Evolutionary conservation across 2,113 vertebrate genomes (phyloP).

Genomic region (Phoxinus phoxinus): DNA sequence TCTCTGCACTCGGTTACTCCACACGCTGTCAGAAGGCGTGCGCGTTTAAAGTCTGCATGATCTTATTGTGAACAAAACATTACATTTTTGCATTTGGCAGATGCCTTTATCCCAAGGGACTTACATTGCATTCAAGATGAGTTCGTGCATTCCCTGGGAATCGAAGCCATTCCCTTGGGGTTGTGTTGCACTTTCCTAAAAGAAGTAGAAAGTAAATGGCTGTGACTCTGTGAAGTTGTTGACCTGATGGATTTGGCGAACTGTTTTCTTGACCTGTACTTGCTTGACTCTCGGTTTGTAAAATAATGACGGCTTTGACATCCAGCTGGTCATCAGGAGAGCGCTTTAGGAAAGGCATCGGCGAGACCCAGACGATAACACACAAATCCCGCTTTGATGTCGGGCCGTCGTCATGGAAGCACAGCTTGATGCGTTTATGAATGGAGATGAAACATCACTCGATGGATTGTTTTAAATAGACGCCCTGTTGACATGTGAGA

Average conservation of each 20-base stretch:
- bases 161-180: no score
- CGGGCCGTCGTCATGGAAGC: slow-evolving; percentile 24
- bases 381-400: slow-evolving; percentile 16
- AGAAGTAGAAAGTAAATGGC: no score
- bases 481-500: slow-evolving; percentile 2
- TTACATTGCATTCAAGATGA: no score
- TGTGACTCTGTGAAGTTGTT: neutral
- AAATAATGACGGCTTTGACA: neutral
- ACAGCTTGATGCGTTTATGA: slow-evolving; percentile 17
- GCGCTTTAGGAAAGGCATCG: neutral
- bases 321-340: neutral
- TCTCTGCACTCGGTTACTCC: neutral
- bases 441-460: neutral
- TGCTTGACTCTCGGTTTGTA: neutral
- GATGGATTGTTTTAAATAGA: slow-evolving; percentile 31
- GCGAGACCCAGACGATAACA: neutral
- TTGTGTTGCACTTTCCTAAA: no score
- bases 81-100: neutral
- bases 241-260: neutral
- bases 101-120: neutral
- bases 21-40: neutral
- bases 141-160: no score
- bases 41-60: neutral
- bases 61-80: neutral
- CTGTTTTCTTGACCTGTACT: neutral